These are phyloP conservation scores for Chelidonichthys spinosus DNA, from an alignment of 2,797 vertebrate genomes.

Conservation along the genomic window DNA sequence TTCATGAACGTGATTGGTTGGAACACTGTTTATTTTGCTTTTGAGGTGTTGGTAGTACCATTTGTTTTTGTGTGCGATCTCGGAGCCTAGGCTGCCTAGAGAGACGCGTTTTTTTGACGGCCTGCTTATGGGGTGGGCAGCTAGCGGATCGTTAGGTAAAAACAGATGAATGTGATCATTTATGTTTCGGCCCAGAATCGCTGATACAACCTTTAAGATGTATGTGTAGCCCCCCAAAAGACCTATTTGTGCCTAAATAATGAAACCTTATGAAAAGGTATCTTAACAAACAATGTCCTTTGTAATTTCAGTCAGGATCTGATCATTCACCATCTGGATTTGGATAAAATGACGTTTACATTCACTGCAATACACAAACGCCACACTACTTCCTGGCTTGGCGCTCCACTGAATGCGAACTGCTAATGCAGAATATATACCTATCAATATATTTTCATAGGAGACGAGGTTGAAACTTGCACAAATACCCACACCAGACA, in stretches of 20 bases:
- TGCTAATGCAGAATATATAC: background rate
- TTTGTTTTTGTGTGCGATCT: no score
- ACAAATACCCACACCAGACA: constrained; percentile 13
- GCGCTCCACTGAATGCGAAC: background rate
- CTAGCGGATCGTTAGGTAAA: no score
- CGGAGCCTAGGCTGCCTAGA: no score
- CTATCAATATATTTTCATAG: background rate
- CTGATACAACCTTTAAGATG: no score
- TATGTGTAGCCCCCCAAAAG: background rate
- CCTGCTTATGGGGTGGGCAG: no score
- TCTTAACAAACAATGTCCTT: background rate
- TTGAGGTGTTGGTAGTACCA: no score
- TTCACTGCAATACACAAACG: background rate
- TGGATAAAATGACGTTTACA: background rate
- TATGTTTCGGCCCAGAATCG: no score
- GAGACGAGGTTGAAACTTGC: background rate
- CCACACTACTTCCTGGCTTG: constrained; percentile 10
- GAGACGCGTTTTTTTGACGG: no score
- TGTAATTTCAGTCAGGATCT: background rate
- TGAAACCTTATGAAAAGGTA: background rate
- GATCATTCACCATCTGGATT: background rate
- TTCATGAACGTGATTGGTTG: no score
- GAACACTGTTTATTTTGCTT: no score
- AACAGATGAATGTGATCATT: no score
- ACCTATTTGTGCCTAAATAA: background rate